Percentiles rank a stretch among this genome's conserved stretches.
Conservation (phyloP, 2,888 invertebrate species). For the Macaria notata region DNA sequence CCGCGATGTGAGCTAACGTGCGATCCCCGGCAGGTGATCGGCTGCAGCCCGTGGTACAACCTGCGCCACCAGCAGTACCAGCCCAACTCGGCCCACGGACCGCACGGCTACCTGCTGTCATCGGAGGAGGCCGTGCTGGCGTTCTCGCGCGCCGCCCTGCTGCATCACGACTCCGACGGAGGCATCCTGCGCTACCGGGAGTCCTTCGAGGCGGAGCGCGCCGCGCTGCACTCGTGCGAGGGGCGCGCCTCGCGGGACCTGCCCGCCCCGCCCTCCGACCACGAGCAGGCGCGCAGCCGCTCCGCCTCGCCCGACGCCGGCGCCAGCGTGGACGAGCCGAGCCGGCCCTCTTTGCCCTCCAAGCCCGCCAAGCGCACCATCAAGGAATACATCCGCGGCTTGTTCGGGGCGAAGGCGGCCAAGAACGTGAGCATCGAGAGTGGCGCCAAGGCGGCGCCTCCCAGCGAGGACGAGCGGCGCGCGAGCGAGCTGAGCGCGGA, state of each 20-base stretch:
- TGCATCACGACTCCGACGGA: conserved; percentile 37
- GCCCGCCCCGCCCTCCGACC: too few relatives aligned
- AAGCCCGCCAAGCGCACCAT: not conserved
- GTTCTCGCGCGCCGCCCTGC: conserved; percentile 30
- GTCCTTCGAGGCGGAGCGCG: conserved; percentile 31
- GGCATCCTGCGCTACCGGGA: conserved; percentile 45
- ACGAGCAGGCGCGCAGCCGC: not conserved
- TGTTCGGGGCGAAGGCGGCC: conserved; percentile 12
- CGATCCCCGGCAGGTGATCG: conserved; percentile 51
- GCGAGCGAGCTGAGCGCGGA: conserved; percentile 2
- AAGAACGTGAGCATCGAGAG: not conserved
- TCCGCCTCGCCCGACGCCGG: not conserved
- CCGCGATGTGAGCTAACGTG: too few relatives aligned
- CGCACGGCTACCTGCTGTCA: conserved; percentile 63
- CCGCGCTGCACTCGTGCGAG: conserved; percentile 25
- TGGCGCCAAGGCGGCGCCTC: not conserved
- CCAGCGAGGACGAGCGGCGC: not conserved
- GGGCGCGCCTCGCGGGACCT: not conserved
- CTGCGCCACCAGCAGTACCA: conserved; percentile 83
- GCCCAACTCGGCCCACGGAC: conserved; percentile 69
- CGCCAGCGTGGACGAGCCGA: not conserved
- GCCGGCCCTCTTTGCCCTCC: not conserved
- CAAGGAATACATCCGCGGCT: not conserved
- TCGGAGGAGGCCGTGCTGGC: conserved; percentile 38
- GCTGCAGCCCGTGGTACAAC: conserved; percentile 81